These are phyloP conservation scores for Crypturellus tataupa DNA, from an alignment of 2,797 vertebrate genomes.

Conservation along the genomic window DNA sequence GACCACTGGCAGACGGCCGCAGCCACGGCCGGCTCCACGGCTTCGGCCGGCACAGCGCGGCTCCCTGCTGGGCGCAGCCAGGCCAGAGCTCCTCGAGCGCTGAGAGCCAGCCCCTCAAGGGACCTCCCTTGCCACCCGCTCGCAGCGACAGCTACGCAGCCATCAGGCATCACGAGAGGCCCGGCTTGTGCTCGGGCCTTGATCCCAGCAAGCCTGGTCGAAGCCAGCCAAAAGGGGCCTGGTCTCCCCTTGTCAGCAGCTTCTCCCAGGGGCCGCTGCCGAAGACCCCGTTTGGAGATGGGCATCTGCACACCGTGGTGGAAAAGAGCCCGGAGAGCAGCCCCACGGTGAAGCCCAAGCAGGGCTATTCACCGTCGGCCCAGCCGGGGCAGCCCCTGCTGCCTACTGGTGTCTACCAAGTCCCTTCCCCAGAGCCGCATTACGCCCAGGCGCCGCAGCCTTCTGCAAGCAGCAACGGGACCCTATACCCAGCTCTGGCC, in stretches of 20 bases:
- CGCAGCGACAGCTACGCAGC: constrained; percentile 93
- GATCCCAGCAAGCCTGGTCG: constrained; percentile 86
- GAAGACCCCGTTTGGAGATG: constrained; percentile 83
- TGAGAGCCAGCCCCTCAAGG: constrained; percentile 73
- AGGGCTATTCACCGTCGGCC: constrained; percentile 79
- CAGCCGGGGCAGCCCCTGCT: constrained; percentile 86
- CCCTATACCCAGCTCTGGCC: constrained; percentile 85
- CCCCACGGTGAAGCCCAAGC: constrained; percentile 89
- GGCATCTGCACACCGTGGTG: constrained; percentile 91
- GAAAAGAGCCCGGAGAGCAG: constrained; percentile 97
- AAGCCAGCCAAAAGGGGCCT: constrained; percentile 83
- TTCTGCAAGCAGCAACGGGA: constrained; percentile 71
- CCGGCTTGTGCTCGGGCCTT: constrained; percentile 88
- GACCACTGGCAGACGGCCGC: constrained; percentile 13
- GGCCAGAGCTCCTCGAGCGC: constrained; percentile 81
- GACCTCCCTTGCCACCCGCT: constrained; percentile 87
- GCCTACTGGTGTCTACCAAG: constrained; percentile 86
- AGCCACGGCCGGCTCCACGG: constrained; percentile 55
- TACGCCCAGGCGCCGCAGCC: constrained; percentile 87
- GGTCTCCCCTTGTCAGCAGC: constrained; percentile 81
- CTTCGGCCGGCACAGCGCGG: constrained; percentile 78
- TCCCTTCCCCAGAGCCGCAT: constrained; percentile 90
- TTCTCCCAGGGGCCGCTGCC: constrained; percentile 75
- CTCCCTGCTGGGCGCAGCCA: constrained; percentile 77
- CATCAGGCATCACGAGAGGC: constrained; percentile 89